A percentile compares a stretch with the other conserved stretches of the same genome.
phyloP scores from a whole-genome alignment of 2,113 vertebrate genomes.

The Dinomys branickii region DNA sequence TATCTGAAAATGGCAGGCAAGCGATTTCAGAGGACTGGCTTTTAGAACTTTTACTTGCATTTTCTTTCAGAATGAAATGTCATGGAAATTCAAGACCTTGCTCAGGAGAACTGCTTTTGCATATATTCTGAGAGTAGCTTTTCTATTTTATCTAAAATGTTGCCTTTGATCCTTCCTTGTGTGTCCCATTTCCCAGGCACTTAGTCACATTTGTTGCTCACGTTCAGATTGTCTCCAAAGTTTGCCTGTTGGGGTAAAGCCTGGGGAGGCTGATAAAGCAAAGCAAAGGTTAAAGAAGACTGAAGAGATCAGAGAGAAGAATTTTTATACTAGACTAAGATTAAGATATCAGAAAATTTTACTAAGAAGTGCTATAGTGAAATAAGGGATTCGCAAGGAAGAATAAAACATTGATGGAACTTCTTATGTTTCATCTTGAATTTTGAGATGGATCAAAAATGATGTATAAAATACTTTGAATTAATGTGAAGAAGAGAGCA shows the following conservation, averaged over 20 bases:
- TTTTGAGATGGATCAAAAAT: constrained; percentile 33
- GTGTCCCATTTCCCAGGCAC: constrained; percentile 13
- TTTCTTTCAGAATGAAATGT: constrained; percentile 52
- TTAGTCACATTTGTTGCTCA: constrained; percentile 43
- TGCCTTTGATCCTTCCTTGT: constrained; percentile 48
- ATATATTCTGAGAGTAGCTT: constrained; percentile 61
- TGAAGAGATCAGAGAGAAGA: neutral
- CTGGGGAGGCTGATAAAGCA: constrained; percentile 2
- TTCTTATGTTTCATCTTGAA: neutral
- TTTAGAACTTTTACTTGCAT: constrained; percentile 29
- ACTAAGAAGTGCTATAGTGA: neutral
- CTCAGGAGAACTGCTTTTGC: constrained; percentile 8
- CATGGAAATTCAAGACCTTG: constrained; percentile 57
- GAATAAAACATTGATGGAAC: neutral
- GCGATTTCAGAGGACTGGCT: constrained; percentile 17
- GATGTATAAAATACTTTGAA: constrained; percentile 7
- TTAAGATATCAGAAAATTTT: neutral
- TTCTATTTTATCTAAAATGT: constrained; percentile 69
- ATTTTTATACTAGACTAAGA: neutral
- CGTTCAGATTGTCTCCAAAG: constrained; percentile 41
- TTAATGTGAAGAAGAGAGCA: constrained; percentile 4
- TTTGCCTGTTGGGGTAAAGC: neutral
- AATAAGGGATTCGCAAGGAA: neutral
- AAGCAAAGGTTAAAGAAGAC: neutral
- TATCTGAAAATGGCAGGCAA: neutral